Conservation (phyloP, 2,888 invertebrate genomes). For the Papilio protenor region DNA sequence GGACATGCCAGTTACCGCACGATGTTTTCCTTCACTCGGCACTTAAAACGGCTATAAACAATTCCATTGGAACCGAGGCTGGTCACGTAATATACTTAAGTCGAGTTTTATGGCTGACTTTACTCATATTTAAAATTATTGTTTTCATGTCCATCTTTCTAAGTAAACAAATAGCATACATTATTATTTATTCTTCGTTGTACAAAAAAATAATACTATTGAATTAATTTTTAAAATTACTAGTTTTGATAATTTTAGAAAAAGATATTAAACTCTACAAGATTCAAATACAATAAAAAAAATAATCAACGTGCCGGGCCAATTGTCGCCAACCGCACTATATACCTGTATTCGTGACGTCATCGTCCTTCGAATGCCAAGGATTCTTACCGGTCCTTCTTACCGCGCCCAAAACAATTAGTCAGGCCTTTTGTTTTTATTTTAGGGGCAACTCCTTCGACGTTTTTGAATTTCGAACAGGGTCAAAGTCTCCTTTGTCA, state of each 20-base stretch:
- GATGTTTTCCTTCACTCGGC: slow-evolving; percentile 19
- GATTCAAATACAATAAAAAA: neutral
- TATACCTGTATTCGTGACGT: slow-evolving; percentile 72
- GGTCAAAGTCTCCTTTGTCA: slow-evolving; percentile 35
- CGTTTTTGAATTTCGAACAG: slow-evolving; percentile 37
- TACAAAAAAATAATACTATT: neutral
- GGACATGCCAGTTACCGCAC: neutral
- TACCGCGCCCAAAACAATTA: slow-evolving; percentile 72
- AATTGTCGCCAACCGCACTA: slow-evolving; percentile 56
- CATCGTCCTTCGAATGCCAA: slow-evolving; percentile 76
- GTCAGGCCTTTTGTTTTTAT: slow-evolving; percentile 69
- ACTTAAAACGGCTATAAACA: slow-evolving; percentile 18
- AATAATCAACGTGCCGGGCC: slow-evolving; percentile 53
- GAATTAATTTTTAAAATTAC: too few relatives aligned
- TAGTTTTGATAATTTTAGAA: too few relatives aligned
- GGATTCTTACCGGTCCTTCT: slow-evolving; percentile 61
- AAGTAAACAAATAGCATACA: neutral
- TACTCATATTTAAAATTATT: neutral
- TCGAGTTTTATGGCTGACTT: slow-evolving; percentile 42
- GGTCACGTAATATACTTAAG: slow-evolving; percentile 48
- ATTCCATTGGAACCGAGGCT: slow-evolving; percentile 18
- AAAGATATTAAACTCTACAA: too few relatives aligned
- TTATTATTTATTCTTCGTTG: neutral
- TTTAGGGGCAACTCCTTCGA: slow-evolving; percentile 47
- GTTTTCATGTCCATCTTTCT: neutral